Base-by-base conservation (phyloP, 64 coral and sea anemone species). In the Dendronephthya gigantea region DNA sequence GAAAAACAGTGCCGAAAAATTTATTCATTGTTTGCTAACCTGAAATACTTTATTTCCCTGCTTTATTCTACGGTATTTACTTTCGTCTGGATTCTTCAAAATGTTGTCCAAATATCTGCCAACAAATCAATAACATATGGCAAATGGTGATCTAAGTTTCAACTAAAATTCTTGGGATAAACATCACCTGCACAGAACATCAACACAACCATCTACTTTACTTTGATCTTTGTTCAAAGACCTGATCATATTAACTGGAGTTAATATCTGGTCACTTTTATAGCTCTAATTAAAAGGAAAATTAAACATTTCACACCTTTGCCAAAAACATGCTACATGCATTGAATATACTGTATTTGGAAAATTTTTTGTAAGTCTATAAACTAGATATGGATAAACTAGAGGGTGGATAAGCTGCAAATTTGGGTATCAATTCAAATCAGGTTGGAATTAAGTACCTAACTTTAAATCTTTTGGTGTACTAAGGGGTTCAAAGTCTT, bases 51-150 rank as follows among this genome's bases (percentile, higher is more conserved):
- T 90, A 38, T 98, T 98, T 52, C 95, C 89, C 79, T 92, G 83
- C 22, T 92, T 98, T 47, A 98, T 91, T 83, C 93, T 98, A 48
- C 85, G 82, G 74, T 76, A 98, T 39, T 98, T 98, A 33, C 93
- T 92, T 49, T 98, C 92, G 38, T 88, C 95, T 47, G 95, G 95
- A 49, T 98, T 90, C 39, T 90, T 89, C 22, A 92, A 91, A 1
- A 98, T 88, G 43, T 98, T 98, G 35, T 98, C 95, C 83, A 98
- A 83, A 82, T 98, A 98, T 85, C 95, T 98, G n/a, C n/a, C n/a
- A n/a, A n/a, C n/a, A n/a, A n/a, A n/a, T n/a, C n/a, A n/a, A n/a
- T n/a, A n/a, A n/a, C n/a, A n/a, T n/a, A n/a, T n/a, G n/a, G n/a
- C n/a, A n/a, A n/a, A n/a, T n/a, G n/a, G n/a, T n/a, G n/a, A n/a